phyloP scores from a whole-genome alignment of 2,113 vertebrate genomes.

The Ageneiosus marmoratus region DNA sequence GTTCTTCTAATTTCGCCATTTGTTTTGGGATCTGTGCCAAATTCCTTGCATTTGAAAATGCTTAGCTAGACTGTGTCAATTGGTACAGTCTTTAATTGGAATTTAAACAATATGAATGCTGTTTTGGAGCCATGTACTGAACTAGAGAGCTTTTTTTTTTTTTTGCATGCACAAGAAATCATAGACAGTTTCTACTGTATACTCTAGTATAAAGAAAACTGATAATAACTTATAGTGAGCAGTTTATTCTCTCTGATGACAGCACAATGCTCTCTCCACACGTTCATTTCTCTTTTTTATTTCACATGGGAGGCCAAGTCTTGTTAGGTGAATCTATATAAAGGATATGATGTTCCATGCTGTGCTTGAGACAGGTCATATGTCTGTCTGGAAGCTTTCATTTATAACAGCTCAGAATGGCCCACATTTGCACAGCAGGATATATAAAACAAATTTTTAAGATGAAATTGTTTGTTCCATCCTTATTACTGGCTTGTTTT shows the following conservation, averaged over 20 bases:
- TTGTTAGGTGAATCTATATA: conserved; percentile 52
- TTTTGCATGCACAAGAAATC: neutral
- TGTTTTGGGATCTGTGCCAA: conserved; percentile 6
- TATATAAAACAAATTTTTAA: conserved; percentile 21
- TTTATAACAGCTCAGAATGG: conserved; percentile 14
- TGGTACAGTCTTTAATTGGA: neutral
- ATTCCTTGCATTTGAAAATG: neutral
- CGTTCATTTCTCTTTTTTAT: conserved; percentile 29
- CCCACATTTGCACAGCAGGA: conserved; percentile 37
- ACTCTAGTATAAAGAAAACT: neutral
- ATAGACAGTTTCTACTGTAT: neutral
- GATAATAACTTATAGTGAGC: neutral
- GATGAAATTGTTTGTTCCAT: conserved; percentile 28
- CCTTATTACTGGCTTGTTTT: conserved; percentile 9
- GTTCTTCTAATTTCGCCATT: conserved; percentile 2
- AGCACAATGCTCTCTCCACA: neutral
- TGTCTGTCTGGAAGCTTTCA: conserved; percentile 42
- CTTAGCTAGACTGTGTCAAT: neutral
- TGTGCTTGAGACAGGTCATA: conserved; percentile 32
- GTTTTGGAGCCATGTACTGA: neutral
- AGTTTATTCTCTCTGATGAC: neutral
- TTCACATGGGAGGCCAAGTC: conserved; percentile 37
- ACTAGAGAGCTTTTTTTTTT: neutral
- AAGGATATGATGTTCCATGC: conserved; percentile 40
- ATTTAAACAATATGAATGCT: too few relatives aligned